Evolutionary conservation across 2,888 invertebrate genomes (phyloP), one percentile per base, ranked within the genome.

Genomic region (Heteromyza rotundicornis): DNA sequence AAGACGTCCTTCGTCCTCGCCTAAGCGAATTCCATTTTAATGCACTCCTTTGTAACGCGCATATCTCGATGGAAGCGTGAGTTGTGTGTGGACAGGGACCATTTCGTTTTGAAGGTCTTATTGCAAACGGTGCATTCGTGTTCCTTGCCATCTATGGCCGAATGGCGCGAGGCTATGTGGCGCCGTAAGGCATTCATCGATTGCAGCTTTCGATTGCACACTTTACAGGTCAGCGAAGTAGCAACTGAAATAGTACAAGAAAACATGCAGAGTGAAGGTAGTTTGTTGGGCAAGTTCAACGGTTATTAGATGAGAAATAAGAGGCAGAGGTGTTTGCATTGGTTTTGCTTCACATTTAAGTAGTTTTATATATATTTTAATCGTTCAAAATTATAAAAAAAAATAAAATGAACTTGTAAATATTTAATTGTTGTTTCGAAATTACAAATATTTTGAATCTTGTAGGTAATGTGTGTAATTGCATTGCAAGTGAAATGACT

Each of bases 21-120:
- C 32, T 55, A 55, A 2, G 66, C 47, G 50, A 77, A 73, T 1
- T 78, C 77, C 67, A 82, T 76, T 72, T 80, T 80, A 27, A 78
- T 77, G 59, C 79, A 72, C 63, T 81, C 82, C 58, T 80, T 81
- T 60, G 72, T 71, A 0, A 73, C 65, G 5, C 80, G 72, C 55
- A 73, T 64, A 60, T 79, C 78, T 7, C 82, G 76, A 70, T 83
- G 83, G 67, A 82, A 83, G 2, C 82, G 72, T 1, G 83, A 83
- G 57, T 82, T 83, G 65, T 83, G 83, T 10, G 83, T 83, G 59
- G 83, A 82, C 14, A 83, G 63, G 2, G 83, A 83, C 83, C 83
- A 83, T 64, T 83, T 83, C 2, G 83, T 83, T 68, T 83, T 83
- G 66, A 83, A 83, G 62, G 76, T 74, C 64, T 81, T 82, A 63